Base-by-base conservation (phyloP, 2,888 invertebrate species). In the Chalcosyrphus nemorum region DNA sequence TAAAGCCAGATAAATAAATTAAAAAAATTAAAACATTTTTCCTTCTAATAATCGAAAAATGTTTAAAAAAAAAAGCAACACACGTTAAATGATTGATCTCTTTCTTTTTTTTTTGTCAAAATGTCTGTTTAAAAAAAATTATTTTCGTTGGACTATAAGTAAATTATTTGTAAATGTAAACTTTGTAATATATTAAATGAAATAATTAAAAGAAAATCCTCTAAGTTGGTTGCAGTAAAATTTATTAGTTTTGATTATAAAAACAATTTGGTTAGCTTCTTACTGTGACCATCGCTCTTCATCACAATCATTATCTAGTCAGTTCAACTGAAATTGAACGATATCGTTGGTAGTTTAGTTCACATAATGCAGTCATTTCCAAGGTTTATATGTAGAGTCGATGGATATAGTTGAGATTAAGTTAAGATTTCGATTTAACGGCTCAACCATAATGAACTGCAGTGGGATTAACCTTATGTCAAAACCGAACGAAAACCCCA, bases 141-240 rank as follows among this genome's bases (percentile, higher is more conserved):
- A 21, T 57, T 75, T 77, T 78, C 41, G 50, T 82, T 82, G 78
- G 78, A 82, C 63, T 82, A 52, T 38, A 76, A 70, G 61, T 9
- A 54, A 63, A 65, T 56, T 78, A 63, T 68, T 82, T 77, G 61
- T 74, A 57, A 24, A 68, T 15, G 41, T 72, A 63, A 78, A 78
- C 57, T 82, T 82, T 82, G 82, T 82, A 82, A 82, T 45, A 82
- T 77, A 77, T 50, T 81, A 15, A 81, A 68, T 82, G 68, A 77
- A 78, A 57, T 61, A 50, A 75, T 47, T 70, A 63, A 72, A 74
- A 47, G n/a, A 38, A 76, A 72, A 61, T 74, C 68, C 82, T 82
- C 82, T 68, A 78, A 82, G 66, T 77, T 82, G 77, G 72, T 78
- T 82, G 82, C 66, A 78, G 43, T 68, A 68, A 41, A 21, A 2